These are phyloP conservation scores for Melitaea athalia DNA, from an alignment of 2,888 invertebrate genomes.

Conservation along the genomic window DNA sequence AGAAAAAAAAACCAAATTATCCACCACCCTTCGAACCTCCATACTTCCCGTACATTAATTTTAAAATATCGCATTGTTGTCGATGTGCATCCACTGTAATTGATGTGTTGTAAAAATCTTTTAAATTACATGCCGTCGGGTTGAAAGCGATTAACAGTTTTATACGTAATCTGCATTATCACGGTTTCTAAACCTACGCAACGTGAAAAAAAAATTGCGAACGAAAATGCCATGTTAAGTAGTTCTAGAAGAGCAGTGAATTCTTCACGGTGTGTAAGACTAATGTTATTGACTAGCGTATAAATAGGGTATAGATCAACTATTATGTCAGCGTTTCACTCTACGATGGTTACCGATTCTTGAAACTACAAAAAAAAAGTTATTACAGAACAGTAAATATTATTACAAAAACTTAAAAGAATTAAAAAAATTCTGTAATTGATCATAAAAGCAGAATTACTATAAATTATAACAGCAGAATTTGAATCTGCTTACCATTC, in stretches of 20 bases:
- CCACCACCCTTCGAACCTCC: slow-evolving; percentile 6
- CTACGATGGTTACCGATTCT: not conserved
- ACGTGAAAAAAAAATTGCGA: not conserved
- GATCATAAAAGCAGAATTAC: no score
- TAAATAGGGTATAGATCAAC: not conserved
- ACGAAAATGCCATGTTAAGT: not conserved
- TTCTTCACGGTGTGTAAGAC: not conserved
- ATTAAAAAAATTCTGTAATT: no score
- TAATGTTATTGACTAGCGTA: not conserved
- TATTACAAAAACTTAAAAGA: no score
- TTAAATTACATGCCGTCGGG: not conserved
- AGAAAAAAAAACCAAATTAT: slow-evolving; percentile 1
- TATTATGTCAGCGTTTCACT: not conserved
- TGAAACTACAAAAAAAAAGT: not conserved
- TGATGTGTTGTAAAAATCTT: not conserved
- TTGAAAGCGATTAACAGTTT: not conserved
- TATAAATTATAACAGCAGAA: no score
- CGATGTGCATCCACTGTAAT: not conserved
- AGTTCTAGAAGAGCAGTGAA: not conserved
- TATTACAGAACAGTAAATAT: no score
- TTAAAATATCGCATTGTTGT: slow-evolving; percentile 8
- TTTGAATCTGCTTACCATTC: no score
- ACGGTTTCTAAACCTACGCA: no score
- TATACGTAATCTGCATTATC: not conserved
- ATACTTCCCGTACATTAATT: not conserved